A percentile compares a stretch with the other conserved stretches of the same genome.
These are phyloP conservation scores for Promerops cafer DNA, from an alignment of 2,113 vertebrate species.

Conservation along the genomic window DNA sequence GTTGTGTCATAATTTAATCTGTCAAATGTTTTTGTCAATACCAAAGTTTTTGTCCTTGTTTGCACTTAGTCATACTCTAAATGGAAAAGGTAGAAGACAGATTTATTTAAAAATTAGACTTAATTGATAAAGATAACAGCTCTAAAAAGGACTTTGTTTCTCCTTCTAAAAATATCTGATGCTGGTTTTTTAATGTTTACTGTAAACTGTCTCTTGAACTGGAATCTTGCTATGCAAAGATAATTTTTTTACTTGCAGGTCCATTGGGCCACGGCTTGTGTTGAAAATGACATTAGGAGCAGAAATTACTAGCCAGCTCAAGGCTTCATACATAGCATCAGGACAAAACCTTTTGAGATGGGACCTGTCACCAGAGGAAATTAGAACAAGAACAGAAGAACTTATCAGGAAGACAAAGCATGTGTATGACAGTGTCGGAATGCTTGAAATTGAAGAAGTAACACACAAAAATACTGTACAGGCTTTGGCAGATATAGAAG, in stretches of 20 bases:
- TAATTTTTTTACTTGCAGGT: constrained; percentile 51
- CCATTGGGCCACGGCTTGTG: constrained; percentile 39
- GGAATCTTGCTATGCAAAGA: background rate
- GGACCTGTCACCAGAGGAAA: constrained; percentile 86
- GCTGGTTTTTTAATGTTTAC: background rate
- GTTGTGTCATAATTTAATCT: background rate
- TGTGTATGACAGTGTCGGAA: constrained; percentile 80
- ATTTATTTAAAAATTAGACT: background rate
- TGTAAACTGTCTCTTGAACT: background rate
- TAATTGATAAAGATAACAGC: background rate
- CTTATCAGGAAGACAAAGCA: constrained; percentile 80
- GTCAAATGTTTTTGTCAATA: background rate
- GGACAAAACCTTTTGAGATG: constrained; percentile 77
- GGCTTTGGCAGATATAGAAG: constrained; percentile 79
- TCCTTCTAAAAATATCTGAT: background rate
- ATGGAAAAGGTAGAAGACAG: background rate
- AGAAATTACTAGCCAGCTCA: constrained; percentile 38
- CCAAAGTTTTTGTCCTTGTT: background rate
- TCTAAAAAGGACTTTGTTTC: background rate
- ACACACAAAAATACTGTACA: constrained; percentile 84
- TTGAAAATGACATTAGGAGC: constrained; percentile 83
- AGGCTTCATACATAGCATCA: constrained; percentile 45
- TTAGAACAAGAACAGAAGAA: constrained; percentile 75
- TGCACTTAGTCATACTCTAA: background rate
- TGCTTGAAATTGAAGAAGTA: constrained; percentile 75